Base-by-base conservation (phyloP, 2,113 vertebrate genomes). In the Poicephalus meyeri region DNA sequence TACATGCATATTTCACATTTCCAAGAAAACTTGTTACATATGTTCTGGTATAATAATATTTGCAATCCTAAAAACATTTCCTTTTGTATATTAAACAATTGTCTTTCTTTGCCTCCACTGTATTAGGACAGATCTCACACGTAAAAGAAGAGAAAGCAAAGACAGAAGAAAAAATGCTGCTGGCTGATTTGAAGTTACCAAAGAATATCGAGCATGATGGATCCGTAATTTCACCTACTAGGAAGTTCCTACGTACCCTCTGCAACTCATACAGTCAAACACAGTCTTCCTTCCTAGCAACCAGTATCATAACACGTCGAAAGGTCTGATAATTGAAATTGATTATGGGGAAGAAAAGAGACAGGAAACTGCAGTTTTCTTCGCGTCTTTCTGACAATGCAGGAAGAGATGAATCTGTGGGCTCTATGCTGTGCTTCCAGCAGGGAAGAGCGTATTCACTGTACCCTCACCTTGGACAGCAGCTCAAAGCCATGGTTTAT, bases 391-490 rank as follows among this genome's bases (percentile, higher is more conserved):
- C 73, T 71, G 68, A 58, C 39, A 71, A 24, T 2, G 0, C 35
- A 23, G 28, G 29, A 85, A 86, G 20, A 70, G 29, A 47, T 68
- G 81, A 77, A 94, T 44, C 28, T 3, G 1, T 55, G 18, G 63
- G 23, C 47, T 91, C 25, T 80, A 58, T 2, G 3, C 63, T 46
- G 11, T 31, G 41, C 61, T 91, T 80, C 47, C 73, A 86, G 66
- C 41, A 46, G 35, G 29, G 64, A 91, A 92, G 55, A 71, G 19
- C 5, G 0, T 39, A 80, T 23, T 94, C 77, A 55, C 83, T 66
- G 92, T 86, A 21, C 35, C 42, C 80, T 93, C 92, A 92, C 93
- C 91, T 93, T 89, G 95, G 80, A 81, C 56, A 85, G 55, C 1
- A 0, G 73, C 86, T 96, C 83, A 95, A 95, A 96, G 90, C 80